Conservation (phyloP, 1,140 invertebrate species). For the Mamestra configurata region DNA sequence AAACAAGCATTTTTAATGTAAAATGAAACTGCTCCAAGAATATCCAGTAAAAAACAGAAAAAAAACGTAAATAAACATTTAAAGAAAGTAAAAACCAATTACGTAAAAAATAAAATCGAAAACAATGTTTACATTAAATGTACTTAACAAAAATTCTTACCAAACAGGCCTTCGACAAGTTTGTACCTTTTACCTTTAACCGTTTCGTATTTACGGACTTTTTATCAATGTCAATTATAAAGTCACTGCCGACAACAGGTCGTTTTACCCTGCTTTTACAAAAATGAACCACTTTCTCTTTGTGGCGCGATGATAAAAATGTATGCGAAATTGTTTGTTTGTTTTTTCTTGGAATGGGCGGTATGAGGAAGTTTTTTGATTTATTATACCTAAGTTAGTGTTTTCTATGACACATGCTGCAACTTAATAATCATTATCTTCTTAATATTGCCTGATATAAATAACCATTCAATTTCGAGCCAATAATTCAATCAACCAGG, state of each 20-base stretch:
- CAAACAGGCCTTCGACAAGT: constrained; percentile 17
- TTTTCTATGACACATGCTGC: too few species aligned
- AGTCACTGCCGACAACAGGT: constrained; percentile 66
- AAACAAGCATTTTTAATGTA: too few species aligned
- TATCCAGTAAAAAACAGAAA: too few species aligned
- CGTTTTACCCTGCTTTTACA: constrained; percentile 47
- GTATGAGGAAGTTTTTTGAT: neutral
- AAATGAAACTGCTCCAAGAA: too few species aligned
- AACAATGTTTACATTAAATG: constrained; percentile 13
- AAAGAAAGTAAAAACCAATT: too few species aligned
- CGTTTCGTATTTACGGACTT: constrained; percentile 52
- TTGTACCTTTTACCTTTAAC: constrained; percentile 57
- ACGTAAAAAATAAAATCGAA: neutral
- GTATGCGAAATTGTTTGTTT: neutral
- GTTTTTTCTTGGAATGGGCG: neutral
- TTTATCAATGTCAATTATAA: constrained; percentile 70
- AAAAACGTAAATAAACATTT: too few species aligned
- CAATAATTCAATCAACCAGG: too few species aligned
- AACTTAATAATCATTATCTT: too few species aligned
- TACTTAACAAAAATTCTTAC: constrained; percentile 36
- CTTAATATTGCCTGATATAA: too few species aligned
- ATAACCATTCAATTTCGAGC: too few species aligned
- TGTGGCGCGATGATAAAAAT: constrained; percentile 15
- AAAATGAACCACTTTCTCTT: constrained; percentile 63
- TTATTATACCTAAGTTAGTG: too few species aligned